Base-by-base conservation (phyloP, 1,140 invertebrate genomes). In the Archivesica marissinica region DNA sequence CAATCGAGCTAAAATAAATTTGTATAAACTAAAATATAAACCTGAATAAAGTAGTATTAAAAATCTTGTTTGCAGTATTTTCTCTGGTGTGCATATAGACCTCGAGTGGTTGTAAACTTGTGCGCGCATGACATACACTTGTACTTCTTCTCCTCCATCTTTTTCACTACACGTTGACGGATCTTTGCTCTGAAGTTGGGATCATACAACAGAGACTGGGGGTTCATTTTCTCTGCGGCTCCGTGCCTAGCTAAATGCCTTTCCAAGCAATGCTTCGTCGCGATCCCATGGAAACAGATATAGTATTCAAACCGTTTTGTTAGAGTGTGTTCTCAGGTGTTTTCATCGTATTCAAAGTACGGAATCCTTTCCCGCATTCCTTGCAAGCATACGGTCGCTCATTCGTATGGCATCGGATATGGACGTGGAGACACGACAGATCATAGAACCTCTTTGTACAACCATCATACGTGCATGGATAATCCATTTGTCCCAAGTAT, bases 61-160 rank as follows among this genome's bases (percentile, higher is more conserved):
- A n/a, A n/a, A n/a, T n/a, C n/a, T n/a, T n/a, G n/a, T n/a, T n/a
- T n/a, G n/a, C 74, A 76, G 20, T 3, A 23, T 23, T 59, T 76
- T 39, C 50, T 35, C 17, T 39, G 28, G 59, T 76, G 74, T 15
- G 74, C 74, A 39, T 39, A 35, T 17, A 76, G 2, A 1, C 50
- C 74, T 13, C 74, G n/a, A 0, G 33, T 23, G n/a, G 74, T 76
- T 59, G 74, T 76, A 52, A 76, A 76, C 30, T 41, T 59, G 9
- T 20, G 6, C 0, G 17, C 0, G 59, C 74, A 76, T 23, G 1
- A 28, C 11, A 9, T 13, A 76, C 74, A 76, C 4, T 3, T n/a
- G 41, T 38, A 56, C 9, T 41, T 41, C 52, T 76, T 76, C n/a
- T 76, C 74, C 23, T 56, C 74, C 74, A 76, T 76, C 59, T 56